Conservation (phyloP, 2,888 invertebrate species). For the Oscheius sp. region DNA sequence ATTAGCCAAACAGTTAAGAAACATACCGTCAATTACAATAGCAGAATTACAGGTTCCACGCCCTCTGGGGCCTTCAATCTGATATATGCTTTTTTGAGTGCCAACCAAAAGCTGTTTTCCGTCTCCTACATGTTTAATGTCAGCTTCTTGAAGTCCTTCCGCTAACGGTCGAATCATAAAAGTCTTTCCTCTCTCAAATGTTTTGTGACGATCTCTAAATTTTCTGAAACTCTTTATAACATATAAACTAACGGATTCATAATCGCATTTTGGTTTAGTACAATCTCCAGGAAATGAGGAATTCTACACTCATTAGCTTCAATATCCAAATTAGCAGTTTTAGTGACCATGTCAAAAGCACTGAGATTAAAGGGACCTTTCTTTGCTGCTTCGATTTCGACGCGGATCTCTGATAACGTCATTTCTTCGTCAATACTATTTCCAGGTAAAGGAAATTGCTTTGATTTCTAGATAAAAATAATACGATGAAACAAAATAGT, state of each 20-base stretch:
- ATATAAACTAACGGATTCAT: conserved; percentile 31
- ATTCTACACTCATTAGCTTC: neutral
- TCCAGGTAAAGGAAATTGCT: neutral
- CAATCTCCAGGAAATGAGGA: conserved; percentile 21
- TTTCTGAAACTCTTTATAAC: too few relatives aligned
- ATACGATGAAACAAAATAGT: neutral
- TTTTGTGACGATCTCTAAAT: conserved; percentile 33
- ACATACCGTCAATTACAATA: conserved; percentile 48
- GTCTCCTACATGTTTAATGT: conserved; percentile 44
- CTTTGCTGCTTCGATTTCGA: conserved; percentile 1
- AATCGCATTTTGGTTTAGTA: conserved; percentile 42
- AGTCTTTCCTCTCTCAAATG: conserved; percentile 49
- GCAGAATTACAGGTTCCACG: conserved; percentile 42
- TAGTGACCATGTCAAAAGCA: neutral
- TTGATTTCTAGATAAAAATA: neutral
- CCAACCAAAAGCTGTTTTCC: conserved; percentile 51
- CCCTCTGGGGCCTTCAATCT: conserved; percentile 52
- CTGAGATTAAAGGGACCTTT: neutral
- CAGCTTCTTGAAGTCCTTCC: conserved; percentile 32
- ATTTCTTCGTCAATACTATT: neutral
- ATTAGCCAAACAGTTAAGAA: too few relatives aligned
- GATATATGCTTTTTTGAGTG: conserved; percentile 41
- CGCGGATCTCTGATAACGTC: neutral
- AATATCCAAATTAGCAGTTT: conserved; percentile 17
- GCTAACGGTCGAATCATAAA: conserved; percentile 40